phyloP scores from a whole-genome alignment of 2,888 invertebrate species.

The Leucania comma region DNA sequence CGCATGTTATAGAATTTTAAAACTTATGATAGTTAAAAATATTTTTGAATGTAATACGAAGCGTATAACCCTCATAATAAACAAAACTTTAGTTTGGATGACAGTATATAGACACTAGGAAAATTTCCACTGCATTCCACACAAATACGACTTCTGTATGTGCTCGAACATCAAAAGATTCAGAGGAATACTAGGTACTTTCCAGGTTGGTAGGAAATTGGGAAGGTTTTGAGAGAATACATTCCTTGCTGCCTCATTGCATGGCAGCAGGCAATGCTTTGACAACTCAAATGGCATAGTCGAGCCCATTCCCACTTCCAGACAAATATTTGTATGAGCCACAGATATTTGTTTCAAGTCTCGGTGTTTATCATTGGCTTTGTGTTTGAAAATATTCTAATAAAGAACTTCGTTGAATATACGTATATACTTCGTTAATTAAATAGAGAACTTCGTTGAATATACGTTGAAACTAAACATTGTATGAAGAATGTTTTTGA shows the following conservation, averaged over 20 bases:
- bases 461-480: background rate
- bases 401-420: background rate
- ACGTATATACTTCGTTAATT: no score
- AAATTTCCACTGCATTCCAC: no score
- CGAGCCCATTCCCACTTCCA: conserved; percentile 23
- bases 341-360: conserved; percentile 40
- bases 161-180: background rate
- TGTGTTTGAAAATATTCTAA: background rate
- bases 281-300: conserved; percentile 32
- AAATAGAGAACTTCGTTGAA: background rate
- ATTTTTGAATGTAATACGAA: background rate
- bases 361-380: background rate
- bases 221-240: conserved; percentile 41
- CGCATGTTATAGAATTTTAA: conserved; percentile 66
- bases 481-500: background rate
- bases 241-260: conserved; percentile 43
- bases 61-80: background rate
- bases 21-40: conserved; percentile 36
- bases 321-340: conserved; percentile 39
- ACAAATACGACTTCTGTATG: background rate
- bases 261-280: conserved; percentile 19
- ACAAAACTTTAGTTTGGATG: no score
- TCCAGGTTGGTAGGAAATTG: conserved; percentile 2
- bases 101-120: no score
- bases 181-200: conserved; percentile 1